Conservation (phyloP, 2,797 vertebrate species). For the Cossypha dichroa region DNA sequence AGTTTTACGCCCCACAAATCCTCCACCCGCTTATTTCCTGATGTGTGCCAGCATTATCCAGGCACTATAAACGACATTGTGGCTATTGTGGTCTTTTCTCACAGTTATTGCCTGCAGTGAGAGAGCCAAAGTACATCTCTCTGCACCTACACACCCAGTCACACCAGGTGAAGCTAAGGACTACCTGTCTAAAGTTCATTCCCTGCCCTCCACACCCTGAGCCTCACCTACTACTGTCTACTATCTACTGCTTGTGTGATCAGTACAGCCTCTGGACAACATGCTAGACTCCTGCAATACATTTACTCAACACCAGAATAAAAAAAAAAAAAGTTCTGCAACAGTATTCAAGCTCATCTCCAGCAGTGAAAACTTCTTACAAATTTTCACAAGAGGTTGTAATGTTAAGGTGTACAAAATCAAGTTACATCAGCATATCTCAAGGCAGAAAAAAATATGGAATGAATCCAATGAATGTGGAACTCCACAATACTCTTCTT, state of each 20-base stretch:
- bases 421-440: background rate
- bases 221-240: background rate
- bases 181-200: slow-evolving; percentile 24
- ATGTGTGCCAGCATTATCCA: background rate
- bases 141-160: slow-evolving; percentile 22
- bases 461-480: background rate
- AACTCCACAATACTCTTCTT: background rate
- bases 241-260: background rate
- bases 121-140: slow-evolving; percentile 37
- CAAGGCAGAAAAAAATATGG: background rate
- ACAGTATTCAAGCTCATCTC: background rate
- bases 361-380: background rate
- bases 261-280: background rate
- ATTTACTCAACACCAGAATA: background rate
- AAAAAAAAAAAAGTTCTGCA: background rate
- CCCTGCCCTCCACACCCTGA: slow-evolving; percentile 13
- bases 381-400: background rate
- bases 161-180: background rate
- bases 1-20: background rate
- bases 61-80: background rate
- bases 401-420: background rate
- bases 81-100: background rate
- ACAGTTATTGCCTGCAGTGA: background rate
- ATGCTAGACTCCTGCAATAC: background rate
- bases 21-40: background rate